These are phyloP conservation scores for Caenorhabditis japonica DNA, from an alignment of 2,888 invertebrate species.

Conservation along the genomic window DNA sequence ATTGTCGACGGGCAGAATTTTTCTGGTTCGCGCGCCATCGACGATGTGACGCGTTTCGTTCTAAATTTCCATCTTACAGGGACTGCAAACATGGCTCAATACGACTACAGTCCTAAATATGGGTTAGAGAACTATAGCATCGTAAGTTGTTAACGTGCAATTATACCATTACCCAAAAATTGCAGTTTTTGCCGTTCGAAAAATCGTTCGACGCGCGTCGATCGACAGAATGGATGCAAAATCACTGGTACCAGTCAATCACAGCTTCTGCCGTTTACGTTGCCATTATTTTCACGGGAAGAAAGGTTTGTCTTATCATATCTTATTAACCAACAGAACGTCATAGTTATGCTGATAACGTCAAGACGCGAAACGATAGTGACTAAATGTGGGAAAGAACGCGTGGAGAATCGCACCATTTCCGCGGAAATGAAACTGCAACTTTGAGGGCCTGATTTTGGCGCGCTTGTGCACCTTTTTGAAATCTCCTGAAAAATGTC, in stretches of 20 bases:
- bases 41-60: too few species aligned
- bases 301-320: conserved; percentile 81
- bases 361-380: conserved; percentile 21
- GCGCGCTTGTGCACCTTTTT: too few species aligned
- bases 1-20: too few species aligned
- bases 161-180: too few species aligned
- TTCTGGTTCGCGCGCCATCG: too few species aligned
- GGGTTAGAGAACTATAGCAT: conserved; percentile 86
- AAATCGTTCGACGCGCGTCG: conserved; percentile 91
- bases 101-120: conserved; percentile 74
- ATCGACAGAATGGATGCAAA: conserved; percentile 87
- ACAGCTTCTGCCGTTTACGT: conserved; percentile 87
- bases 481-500: too few species aligned
- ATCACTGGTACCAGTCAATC: conserved; percentile 84
- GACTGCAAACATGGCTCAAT: conserved; percentile 73
- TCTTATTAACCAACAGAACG: conserved; percentile 2
- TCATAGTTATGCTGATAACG: conserved; percentile 41
- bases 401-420: too few species aligned
- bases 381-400: conserved; percentile 12
- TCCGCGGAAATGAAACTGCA: too few species aligned
- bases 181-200: conserved; percentile 89
- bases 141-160: conserved; percentile 53
- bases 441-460: too few species aligned
- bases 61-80: too few species aligned
- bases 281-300: conserved; percentile 92